A percentile compares a stretch with the other conserved stretches of the same genome.
phyloP scores from a whole-genome alignment of 2,113 vertebrate species.

The Sitta europaea region DNA sequence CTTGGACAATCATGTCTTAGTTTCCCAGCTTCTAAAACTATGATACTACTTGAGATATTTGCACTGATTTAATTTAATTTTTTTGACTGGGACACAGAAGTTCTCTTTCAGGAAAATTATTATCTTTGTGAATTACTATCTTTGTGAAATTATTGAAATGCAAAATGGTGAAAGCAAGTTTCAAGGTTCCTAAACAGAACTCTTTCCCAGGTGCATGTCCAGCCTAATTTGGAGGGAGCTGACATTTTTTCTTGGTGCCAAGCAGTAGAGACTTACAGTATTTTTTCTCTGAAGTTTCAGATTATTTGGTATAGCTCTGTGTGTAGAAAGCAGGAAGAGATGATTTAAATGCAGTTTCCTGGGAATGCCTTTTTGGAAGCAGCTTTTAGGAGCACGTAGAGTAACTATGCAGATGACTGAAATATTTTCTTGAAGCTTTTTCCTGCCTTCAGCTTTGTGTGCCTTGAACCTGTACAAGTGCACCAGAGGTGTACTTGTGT shows the following conservation, averaged over 20 bases:
- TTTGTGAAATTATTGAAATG: background rate
- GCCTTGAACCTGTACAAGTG: background rate
- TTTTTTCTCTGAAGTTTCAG: background rate
- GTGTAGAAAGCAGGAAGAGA: background rate
- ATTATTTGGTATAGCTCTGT: background rate
- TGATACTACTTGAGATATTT: background rate
- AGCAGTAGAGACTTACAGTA: background rate
- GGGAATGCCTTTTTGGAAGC: background rate
- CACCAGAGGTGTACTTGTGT: accelerated
- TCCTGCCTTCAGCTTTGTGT: background rate
- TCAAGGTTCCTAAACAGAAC: background rate
- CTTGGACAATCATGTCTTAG: background rate
- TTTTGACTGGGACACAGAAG: background rate
- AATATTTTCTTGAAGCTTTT: background rate
- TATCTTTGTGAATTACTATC: background rate
- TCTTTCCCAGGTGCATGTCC: background rate
- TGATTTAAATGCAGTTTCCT: background rate
- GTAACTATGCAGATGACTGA: background rate
- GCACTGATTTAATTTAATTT: background rate
- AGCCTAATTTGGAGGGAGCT: background rate
- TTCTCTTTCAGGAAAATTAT: background rate
- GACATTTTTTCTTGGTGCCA: background rate
- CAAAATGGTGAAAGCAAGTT: background rate
- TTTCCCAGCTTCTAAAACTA: background rate
- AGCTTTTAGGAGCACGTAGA: background rate